phyloP scores from a whole-genome alignment of 2,113 vertebrate species.

The Castor canadensis region DNA sequence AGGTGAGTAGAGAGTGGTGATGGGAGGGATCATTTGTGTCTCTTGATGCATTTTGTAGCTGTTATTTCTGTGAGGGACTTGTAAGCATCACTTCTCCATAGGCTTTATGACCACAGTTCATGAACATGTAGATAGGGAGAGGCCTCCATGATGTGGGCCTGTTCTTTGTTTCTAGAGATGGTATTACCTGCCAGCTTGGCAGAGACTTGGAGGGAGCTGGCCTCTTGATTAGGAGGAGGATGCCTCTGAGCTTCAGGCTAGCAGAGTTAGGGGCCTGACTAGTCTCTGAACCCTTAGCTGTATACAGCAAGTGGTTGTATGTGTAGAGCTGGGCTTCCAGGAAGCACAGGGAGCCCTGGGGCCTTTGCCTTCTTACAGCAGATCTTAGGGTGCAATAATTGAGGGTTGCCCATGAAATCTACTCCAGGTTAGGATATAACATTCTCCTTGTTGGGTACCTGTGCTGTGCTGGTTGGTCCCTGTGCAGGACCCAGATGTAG shows the following conservation, averaged over 20 bases:
- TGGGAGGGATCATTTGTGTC: accelerated
- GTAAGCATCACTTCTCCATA: background rate
- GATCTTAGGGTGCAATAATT: background rate
- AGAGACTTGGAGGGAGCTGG: background rate
- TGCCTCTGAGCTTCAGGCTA: background rate
- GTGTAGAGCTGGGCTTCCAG: background rate
- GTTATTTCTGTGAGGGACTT: background rate
- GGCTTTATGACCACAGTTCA: background rate
- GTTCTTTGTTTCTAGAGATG: background rate
- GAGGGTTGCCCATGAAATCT: background rate
- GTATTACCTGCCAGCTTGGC: background rate
- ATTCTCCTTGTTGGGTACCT: background rate
- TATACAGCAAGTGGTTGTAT: too few species aligned
- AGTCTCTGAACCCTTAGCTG: background rate
- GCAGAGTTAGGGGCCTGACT: background rate
- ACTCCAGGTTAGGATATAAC: background rate
- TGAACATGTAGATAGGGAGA: background rate
- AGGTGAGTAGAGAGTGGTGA: background rate
- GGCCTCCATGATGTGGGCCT: background rate
- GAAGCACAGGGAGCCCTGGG: background rate
- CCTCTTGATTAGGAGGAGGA: background rate
- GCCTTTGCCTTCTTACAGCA: background rate
- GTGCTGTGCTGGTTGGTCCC: background rate
- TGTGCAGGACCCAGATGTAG: background rate
- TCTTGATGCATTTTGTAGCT: accelerated